A percentile compares a stretch with the other conserved stretches of the same genome.
Evolutionary conservation across 2,797 vertebrate genomes (phyloP).

Genomic region (Astyanax mexicanus): DNA sequence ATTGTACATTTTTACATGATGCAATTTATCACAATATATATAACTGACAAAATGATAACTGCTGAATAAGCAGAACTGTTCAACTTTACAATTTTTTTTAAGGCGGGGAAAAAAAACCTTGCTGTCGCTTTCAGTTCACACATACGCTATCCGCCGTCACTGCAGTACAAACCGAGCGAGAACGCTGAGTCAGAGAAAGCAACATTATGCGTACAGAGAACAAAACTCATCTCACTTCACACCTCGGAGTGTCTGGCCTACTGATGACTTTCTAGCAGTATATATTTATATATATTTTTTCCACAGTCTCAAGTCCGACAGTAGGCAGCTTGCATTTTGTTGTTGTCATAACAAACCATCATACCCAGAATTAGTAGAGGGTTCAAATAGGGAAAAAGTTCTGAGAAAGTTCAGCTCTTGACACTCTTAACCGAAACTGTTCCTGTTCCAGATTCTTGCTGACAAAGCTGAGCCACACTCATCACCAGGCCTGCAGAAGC

Average conservation of each 20-base stretch:
- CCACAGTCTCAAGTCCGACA: too few relatives aligned
- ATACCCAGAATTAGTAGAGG: background rate
- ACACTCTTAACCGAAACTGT: background rate
- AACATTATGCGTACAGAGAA: background rate
- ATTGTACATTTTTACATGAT: too few relatives aligned
- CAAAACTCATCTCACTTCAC: conserved; percentile 6
- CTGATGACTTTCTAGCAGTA: background rate
- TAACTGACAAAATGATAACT: too few relatives aligned
- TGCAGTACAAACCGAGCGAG: background rate
- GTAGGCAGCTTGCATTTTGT: too few relatives aligned
- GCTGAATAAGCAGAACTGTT: background rate
- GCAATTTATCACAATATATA: too few relatives aligned
- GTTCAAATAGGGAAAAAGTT: background rate
- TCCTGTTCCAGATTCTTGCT: background rate
- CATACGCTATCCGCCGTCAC: background rate
- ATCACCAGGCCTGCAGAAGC: background rate
- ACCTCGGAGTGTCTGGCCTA: background rate
- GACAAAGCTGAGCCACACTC: background rate
- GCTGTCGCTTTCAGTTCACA: background rate
- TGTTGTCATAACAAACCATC: background rate
- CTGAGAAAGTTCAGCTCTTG: background rate
- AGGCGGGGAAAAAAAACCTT: background rate
- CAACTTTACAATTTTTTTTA: too few relatives aligned
- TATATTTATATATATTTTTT: too few relatives aligned
- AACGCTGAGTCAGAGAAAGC: conserved; percentile 15